Conservation (phyloP, 2,888 invertebrate species). For the Caradrina clavipalpis region DNA sequence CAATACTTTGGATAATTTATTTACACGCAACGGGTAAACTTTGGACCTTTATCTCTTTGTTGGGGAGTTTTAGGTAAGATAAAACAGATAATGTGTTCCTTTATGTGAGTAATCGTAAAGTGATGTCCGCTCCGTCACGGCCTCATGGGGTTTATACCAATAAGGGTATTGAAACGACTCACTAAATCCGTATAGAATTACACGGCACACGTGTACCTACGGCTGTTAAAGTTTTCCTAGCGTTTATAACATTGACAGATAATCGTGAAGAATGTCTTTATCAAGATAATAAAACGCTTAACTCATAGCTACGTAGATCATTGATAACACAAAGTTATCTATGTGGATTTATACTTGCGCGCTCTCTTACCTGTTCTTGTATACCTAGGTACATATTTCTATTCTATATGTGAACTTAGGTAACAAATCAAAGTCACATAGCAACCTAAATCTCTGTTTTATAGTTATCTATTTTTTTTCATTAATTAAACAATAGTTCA, state of each 20-base stretch:
- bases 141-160: slow-evolving; percentile 79
- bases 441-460: background rate
- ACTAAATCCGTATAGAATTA: slow-evolving; percentile 51
- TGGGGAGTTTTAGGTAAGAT: slow-evolving; percentile 84
- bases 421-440: slow-evolving; percentile 6
- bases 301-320: slow-evolving; percentile 64
- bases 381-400: slow-evolving; percentile 25
- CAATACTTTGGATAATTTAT: slow-evolving; percentile 87
- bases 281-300: slow-evolving; percentile 73
- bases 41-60: slow-evolving; percentile 88
- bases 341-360: slow-evolving; percentile 59
- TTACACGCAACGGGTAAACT: slow-evolving; percentile 84
- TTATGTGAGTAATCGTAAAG: slow-evolving; percentile 87
- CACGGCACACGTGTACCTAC: slow-evolving; percentile 54
- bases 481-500: background rate
- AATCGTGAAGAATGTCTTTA: slow-evolving; percentile 71
- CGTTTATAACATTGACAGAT: slow-evolving; percentile 69
- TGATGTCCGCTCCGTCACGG: slow-evolving; percentile 68
- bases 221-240: slow-evolving; percentile 62
- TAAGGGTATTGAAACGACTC: slow-evolving; percentile 52
- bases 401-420: slow-evolving; percentile 11
- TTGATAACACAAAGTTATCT: slow-evolving; percentile 69
- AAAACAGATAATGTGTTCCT: slow-evolving; percentile 87
- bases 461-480: background rate
- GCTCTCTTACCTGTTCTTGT: slow-evolving; percentile 44